Conservation (phyloP, 2,888 invertebrate genomes). For the Acronicta aceris region DNA sequence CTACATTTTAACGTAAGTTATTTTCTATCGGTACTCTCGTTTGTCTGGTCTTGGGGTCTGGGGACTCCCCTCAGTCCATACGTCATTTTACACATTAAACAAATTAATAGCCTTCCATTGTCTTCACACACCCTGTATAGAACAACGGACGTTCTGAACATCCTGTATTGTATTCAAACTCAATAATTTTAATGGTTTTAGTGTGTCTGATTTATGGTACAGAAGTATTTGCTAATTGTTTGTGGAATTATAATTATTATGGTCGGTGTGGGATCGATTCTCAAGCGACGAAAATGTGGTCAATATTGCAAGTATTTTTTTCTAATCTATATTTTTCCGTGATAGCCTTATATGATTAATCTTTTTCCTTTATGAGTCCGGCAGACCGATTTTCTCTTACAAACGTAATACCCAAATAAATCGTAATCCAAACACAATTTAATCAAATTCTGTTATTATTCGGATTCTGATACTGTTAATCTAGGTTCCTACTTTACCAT, state of each 20-base stretch:
- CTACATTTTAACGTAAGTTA: no score
- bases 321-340: no score
- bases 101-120: conserved; percentile 44
- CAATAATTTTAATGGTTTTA: conserved; percentile 49
- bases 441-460: no score
- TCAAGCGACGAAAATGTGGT: neutral
- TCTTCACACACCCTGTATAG: conserved; percentile 29
- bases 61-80: conserved; percentile 16
- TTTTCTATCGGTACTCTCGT: neutral
- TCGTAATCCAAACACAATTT: no score
- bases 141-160: conserved; percentile 27
- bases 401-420: no score
- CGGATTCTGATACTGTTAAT: no score
- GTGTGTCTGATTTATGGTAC: conserved; percentile 33
- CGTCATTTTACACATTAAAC: conserved; percentile 30
- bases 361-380: no score
- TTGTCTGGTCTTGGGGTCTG: neutral
- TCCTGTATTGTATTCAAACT: conserved; percentile 42
- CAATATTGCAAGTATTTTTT: no score
- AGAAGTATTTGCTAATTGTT: conserved; percentile 44
- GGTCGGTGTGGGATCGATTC: neutral
- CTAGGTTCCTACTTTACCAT: no score
- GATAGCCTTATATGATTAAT: no score
- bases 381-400: no score
- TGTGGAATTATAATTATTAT: conserved; percentile 19